Percentiles rank a stretch among this genome's conserved stretches.
phyloP scores from a whole-genome alignment of 64 coral and sea anemone species.

The Actinia equina region DNA sequence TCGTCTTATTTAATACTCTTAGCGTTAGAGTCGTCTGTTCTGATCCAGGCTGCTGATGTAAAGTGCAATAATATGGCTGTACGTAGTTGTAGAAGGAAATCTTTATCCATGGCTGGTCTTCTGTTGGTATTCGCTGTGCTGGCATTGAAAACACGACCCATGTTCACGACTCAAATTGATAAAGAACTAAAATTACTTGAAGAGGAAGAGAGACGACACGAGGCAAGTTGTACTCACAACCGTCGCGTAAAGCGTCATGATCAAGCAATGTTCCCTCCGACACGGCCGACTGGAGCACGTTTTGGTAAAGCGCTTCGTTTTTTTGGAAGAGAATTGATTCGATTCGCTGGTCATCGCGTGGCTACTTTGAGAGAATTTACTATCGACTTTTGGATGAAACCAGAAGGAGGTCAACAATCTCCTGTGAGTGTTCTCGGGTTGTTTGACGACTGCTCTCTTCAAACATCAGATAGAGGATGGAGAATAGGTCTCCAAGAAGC shows the following conservation, averaged over 20 bases:
- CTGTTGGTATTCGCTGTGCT: not conserved
- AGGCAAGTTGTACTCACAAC: slow-evolving; percentile 47
- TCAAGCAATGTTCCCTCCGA: slow-evolving; percentile 60
- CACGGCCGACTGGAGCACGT: slow-evolving; percentile 54
- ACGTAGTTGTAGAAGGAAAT: not conserved
- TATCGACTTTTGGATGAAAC: slow-evolving; percentile 93
- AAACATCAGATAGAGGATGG: slow-evolving; percentile 76
- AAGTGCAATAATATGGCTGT: not conserved
- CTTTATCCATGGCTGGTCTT: not conserved
- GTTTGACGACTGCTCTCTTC: slow-evolving; percentile 77
- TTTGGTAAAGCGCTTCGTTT: slow-evolving; percentile 88
- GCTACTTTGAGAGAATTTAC: slow-evolving; percentile 74
- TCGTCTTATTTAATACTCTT: not conserved
- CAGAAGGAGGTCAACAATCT: slow-evolving; percentile 89
- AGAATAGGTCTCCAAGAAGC: slow-evolving; percentile 70
- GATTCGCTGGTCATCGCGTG: slow-evolving; percentile 46
- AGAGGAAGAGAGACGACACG: slow-evolving; percentile 15
- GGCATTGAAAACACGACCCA: not conserved
- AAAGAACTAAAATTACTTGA: not conserved
- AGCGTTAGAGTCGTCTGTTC: not conserved
- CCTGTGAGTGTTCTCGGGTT: slow-evolving; percentile 65
- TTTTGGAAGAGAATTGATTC: slow-evolving; percentile 59
- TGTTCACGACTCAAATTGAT: not conserved
- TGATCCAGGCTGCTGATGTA: not conserved
- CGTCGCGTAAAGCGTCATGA: slow-evolving; percentile 76